phyloP scores from a whole-genome alignment of 2,113 vertebrate species.

The Morone saxatilis region DNA sequence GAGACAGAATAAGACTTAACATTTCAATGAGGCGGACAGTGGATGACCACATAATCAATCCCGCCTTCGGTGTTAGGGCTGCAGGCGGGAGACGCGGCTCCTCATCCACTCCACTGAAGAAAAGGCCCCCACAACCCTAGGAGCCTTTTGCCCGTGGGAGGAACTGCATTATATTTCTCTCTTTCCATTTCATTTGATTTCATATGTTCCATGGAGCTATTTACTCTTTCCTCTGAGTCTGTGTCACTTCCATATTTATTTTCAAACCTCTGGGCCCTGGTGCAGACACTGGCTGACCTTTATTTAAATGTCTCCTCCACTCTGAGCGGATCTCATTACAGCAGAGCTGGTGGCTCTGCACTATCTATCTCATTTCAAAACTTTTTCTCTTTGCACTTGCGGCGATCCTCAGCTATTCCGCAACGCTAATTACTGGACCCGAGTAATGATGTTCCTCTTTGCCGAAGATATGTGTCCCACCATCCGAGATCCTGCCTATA shows the following conservation, averaged over 20 bases:
- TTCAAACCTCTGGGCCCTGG: conserved; percentile 83
- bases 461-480: conserved; percentile 65
- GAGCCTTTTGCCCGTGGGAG: conserved; percentile 64
- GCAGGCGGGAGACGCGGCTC: conserved; percentile 42
- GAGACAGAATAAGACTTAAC: conserved; percentile 63
- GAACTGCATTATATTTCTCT: conserved; percentile 72
- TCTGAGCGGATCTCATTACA: conserved; percentile 85
- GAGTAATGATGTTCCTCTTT: conserved; percentile 77
- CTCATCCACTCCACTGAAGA: conserved; percentile 55
- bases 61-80: conserved; percentile 38
- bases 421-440: conserved; percentile 76
- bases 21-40: conserved; percentile 70
- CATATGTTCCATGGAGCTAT: conserved; percentile 80
- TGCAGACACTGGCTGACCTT: conserved; percentile 84
- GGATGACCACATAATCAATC: conserved; percentile 73
- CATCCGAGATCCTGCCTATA: conserved; percentile 59
- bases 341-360: conserved; percentile 78
- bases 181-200: conserved; percentile 81
- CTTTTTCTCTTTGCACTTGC: conserved; percentile 75
- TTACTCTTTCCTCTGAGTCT: conserved; percentile 80
- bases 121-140: conserved; percentile 53
- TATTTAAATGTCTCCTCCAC: conserved; percentile 87
- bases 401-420: conserved; percentile 67
- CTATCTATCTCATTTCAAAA: conserved; percentile 78
- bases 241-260: conserved; percentile 84